Base-by-base conservation (phyloP, 2,797 vertebrate species). In the Xenentodon cancila region DNA sequence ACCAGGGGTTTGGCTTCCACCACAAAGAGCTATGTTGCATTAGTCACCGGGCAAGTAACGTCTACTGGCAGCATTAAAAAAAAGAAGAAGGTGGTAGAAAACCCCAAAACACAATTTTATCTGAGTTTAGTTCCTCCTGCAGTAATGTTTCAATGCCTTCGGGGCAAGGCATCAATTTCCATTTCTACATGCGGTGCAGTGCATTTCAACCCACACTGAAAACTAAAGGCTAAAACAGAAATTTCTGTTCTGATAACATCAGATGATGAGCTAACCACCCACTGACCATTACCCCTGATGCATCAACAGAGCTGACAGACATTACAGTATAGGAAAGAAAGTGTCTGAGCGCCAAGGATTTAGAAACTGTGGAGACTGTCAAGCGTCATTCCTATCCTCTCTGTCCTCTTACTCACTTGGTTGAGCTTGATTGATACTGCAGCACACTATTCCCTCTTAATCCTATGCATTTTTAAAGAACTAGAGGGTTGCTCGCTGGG, bases 401-500 rank as follows among this genome's bases (percentile, higher is more conserved):
- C 71, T 70, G 68, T 80, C 69, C 72, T 75, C 89, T 88, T 81
- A 82, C 80, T 80, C 84, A 83, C 87, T 87, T 62, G 77, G 79
- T 76, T 87, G 88, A 88, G 82, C 84, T 87, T 89, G 87, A 90
- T 83, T 89, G 89, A 93, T 90, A 75, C 82, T 71, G 76, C 82
- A 42, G 79, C 73, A 45, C 68, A 63, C 82, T 58, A 25, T 85
- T 91, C 86, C 75, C 66, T 80, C 84, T 88, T 92, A 91, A 93
- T 91, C 87, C 89, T 75, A 91, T 93, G 90, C 90, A 93, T 94
- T 92, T 93, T 93, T 93, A 91, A 93, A 92, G 81, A 91, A 89
- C 64, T 82, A 68, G 62, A 60, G 68, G 48, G 82, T 88, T 56
- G 66, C 82, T 73, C 47, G 81, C 84, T 79, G 80, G 75, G 85